Evolutionary conservation across 2,797 vertebrate species (phyloP), one percentile per base, ranked within the genome.

Genomic region (Rhinella marina): DNA sequence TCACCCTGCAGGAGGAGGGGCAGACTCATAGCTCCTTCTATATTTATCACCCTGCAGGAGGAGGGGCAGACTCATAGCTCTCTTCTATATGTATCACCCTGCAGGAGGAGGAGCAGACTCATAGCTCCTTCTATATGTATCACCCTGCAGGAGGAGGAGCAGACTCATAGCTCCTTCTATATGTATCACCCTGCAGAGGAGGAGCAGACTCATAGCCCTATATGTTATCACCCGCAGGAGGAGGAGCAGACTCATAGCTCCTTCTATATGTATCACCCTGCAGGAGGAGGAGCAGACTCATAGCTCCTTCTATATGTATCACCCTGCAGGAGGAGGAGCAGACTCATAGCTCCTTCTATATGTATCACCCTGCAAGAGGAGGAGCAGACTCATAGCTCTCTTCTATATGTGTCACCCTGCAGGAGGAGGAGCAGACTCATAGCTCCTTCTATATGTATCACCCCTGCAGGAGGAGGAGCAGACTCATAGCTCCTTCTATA

Each of bases 1-100:
- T 85, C 57, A 62, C 84, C 75, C 84, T 85, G 59, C n/a, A 78
- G 84, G 57, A 21, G 59, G 54, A 73, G 70, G 41, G 76, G 89
- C 57, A 59, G 48, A 27, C 25, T 52, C 50, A 73, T 57, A 86
- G 50, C 77, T 62, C 61, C 61, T n/a, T 62, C 23, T n/a, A 16
- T 59, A 16, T 59, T 5, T 59, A 59, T 59, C 57, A 59, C 57
- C 57, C 57, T 59, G 16, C 16, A 78, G 73, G 73, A n/a, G 56
- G 59, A 82, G 76, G 64, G 13, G 54, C 54, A 64, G 32, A 54
- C 75, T 61, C 66, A 56, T 25, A 86, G 84, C 61, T 64, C 48
- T n/a, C 82, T 23, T 25, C 41, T 41, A 6, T 54, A 2, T 56
- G 54, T 81, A 68, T 79, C 62, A 68, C 82, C 32, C n/a, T 21